Evolutionary conservation across 2,888 invertebrate species (phyloP).

Genomic region (Eupithecia subumbrata): DNA sequence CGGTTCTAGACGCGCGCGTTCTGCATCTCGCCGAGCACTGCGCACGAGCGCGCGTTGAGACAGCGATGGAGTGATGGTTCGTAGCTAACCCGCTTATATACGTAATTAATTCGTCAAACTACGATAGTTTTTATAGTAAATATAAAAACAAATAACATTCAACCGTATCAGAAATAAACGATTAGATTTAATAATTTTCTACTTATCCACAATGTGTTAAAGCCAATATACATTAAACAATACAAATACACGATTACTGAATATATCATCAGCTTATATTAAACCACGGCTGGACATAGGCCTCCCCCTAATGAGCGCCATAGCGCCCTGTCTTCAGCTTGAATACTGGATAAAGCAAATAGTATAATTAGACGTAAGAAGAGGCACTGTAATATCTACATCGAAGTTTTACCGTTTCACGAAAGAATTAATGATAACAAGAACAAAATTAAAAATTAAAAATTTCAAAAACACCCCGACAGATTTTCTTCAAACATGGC

Average conservation of each 20-base stretch:
- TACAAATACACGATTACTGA: background rate
- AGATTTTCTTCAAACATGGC: too few species aligned
- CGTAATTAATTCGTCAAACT: too few species aligned
- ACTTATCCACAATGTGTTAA: background rate
- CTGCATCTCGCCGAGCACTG: too few species aligned
- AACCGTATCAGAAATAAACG: background rate
- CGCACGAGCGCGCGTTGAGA: too few species aligned
- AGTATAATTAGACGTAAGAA: too few species aligned
- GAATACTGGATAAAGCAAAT: background rate
- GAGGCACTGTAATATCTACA: background rate
- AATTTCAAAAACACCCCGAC: too few species aligned
- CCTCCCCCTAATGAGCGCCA: background rate
- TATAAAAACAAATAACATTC: background rate
- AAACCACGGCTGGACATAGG: background rate
- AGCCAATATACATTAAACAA: background rate
- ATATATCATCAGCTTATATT: background rate
- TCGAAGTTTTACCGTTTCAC: background rate
- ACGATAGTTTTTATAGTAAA: too few species aligned
- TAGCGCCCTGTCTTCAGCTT: background rate
- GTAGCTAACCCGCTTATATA: too few species aligned
- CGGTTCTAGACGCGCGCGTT: too few species aligned
- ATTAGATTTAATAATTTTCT: background rate
- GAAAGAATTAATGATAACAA: too few species aligned
- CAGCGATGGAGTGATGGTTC: too few species aligned
- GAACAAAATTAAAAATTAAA: too few species aligned